Evolutionary conservation across 1,140 invertebrate species (phyloP), one percentile per base, ranked within the genome.

Genomic region (Bombus breviceps): DNA sequence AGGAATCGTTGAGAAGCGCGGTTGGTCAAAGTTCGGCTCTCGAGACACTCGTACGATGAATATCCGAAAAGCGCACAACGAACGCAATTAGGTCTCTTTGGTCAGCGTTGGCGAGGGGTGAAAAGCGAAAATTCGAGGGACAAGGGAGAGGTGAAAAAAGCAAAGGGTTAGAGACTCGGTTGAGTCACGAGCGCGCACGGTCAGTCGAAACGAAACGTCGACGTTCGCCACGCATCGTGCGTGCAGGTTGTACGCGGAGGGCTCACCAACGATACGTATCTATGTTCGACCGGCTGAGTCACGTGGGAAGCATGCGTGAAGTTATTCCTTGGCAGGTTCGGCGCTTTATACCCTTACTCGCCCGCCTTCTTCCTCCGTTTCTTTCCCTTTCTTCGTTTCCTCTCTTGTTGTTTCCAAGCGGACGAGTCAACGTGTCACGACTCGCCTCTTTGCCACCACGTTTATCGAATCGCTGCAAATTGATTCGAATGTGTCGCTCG

Each of bases 301-400:
- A 93, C 89, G 84, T 93, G 92, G 90, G 92, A 92, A 93, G 92
- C 89, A 92, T 91, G 90, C 91, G 86, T 87, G 86, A 88, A 92
- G 88, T 78, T 91, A 92, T 91, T 92, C 85, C 86, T 85, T 86
- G 85, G 79, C 90, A 91, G 88, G 89, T 91, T 90, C 84, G 89
- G 78, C 71, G 84, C 66, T 66, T 62, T n/a, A 62, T 68, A 18
- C 39, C 57, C 43, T 75, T 12, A n/a, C 62, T 15, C 41, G 10
- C 68, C 39, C 28, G 32, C 62, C 62, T 47, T 43, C 37, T 47
- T 62, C 41, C 53, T 74, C 41, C 41, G 18, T 43, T 37, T 34
- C 13, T 32, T 22, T 73, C 32, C 32, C 18, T 41, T 39, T 43
- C 28, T 28, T 34, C 12, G 39, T 59, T 59, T 79, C 37, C 66